Evolutionary conservation across 2,888 invertebrate genomes (phyloP), one percentile per base, ranked within the genome.

Genomic region (Drosophila yooni): DNA sequence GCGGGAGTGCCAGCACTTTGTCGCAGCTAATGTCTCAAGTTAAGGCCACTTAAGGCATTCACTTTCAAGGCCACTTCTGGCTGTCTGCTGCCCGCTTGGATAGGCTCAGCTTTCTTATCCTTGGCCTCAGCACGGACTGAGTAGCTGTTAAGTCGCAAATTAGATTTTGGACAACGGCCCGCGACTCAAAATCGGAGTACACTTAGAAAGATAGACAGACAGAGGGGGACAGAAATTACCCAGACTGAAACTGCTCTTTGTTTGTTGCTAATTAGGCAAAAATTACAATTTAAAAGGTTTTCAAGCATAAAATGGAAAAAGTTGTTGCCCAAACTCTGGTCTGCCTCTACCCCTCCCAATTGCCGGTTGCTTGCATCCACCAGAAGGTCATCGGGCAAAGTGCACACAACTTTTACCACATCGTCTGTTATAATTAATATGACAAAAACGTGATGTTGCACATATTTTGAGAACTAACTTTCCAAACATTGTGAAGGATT

Each of bases 301-400:
- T 90, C 91, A 81, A 88, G 91, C 91, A 90, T 82, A 78, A 91
- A 92, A 90, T 90, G 89, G 79, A 91, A 90, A 90, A 90, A 90
- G 83, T 90, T 91, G 65, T 58, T 60, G 34, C 65, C 73, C 25
- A 67, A 79, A 57, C 74, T 57, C 70, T 58, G 59, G 56, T 59
- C 66, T 68, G 52, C 61, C 67, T 62, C 57, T 18, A 33, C 10
- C 66, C 68, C 56, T 59, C 48, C 57, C 71, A 73, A 74, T 63
- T 74, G 51, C 18, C 50, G 43, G n/a, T 52, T 50, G 53, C 50
- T 38, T 29, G 52, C 58, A 53, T 46, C 65, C 63, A 66, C 34
- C 61, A 74, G 74, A 52, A 83, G 78, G 81, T 83, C 81, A 89
- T 74, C 77, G 60, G 56, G 59, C 50, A 36, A 25, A 74, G 66